Evolutionary conservation across 2,113 vertebrate species (phyloP).

Genomic region (Oostethus manadensis): DNA sequence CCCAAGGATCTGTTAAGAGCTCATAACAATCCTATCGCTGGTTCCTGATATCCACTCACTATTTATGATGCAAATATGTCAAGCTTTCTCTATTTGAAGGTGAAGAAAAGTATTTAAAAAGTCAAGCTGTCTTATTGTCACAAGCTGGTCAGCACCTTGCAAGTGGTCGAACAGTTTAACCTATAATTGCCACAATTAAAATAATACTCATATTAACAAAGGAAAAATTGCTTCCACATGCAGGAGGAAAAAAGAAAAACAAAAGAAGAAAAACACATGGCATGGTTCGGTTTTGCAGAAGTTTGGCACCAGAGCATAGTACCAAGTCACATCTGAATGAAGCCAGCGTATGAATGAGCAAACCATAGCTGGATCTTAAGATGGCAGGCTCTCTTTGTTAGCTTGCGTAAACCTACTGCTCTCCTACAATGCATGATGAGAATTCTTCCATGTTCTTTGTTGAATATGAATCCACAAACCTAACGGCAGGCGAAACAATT

Average conservation of each 20-base stretch:
- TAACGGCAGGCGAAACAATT: slow-evolving; percentile 29
- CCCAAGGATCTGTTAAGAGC: too few relatives aligned
- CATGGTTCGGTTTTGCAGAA: slow-evolving; percentile 37
- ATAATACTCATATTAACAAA: slow-evolving; percentile 77
- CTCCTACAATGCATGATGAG: slow-evolving; percentile 38
- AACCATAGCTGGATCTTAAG: slow-evolving; percentile 19
- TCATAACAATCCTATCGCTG: neutral
- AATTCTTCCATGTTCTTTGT: slow-evolving; percentile 32
- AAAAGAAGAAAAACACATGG: slow-evolving; percentile 61
- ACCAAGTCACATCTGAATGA: slow-evolving; percentile 51
- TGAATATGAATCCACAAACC: slow-evolving; percentile 21
- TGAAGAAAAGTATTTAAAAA: slow-evolving; percentile 18
- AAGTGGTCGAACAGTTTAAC: slow-evolving; percentile 73
- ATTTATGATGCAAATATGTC: neutral
- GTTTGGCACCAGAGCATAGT: slow-evolving; percentile 46
- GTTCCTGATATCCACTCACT: neutral
- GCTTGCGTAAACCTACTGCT: neutral
- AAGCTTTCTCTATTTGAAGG: neutral
- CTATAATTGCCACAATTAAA: slow-evolving; percentile 77
- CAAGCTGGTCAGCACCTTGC: slow-evolving; percentile 59
- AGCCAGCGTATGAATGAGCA: slow-evolving; percentile 35
- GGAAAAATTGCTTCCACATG: slow-evolving; percentile 77
- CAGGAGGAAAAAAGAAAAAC: slow-evolving; percentile 54
- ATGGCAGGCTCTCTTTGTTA: slow-evolving; percentile 4
- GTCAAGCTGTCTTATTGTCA: slow-evolving; percentile 57